A percentile compares a stretch with the other conserved stretches of the same genome.
Evolutionary conservation across 2,888 invertebrate species (phyloP).

Genomic region (Eledona agricola): DNA sequence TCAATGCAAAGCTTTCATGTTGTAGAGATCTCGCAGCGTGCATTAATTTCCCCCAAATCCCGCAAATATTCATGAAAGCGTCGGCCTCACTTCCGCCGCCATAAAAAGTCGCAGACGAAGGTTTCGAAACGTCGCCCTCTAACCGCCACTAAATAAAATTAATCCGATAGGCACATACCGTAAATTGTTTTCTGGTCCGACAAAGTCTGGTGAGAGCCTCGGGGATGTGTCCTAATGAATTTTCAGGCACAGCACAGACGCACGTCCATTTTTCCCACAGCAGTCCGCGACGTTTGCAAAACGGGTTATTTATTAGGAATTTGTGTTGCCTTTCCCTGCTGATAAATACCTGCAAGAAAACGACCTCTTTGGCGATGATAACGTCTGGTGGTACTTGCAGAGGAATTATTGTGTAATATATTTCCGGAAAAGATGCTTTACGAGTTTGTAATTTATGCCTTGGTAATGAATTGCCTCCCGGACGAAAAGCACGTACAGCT

Average conservation of each 20-base stretch:
- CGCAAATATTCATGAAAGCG: constrained; percentile 41
- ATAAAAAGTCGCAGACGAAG: constrained; percentile 39
- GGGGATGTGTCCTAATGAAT: constrained; percentile 40
- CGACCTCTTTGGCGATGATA: constrained; percentile 32
- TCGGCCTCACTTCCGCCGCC: constrained; percentile 39
- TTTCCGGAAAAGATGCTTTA: constrained; percentile 36
- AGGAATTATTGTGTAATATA: constrained; percentile 39
- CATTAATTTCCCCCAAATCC: constrained; percentile 42
- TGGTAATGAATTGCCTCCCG: constrained; percentile 32
- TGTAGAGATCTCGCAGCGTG: constrained; percentile 34
- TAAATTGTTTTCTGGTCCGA: constrained; percentile 37
- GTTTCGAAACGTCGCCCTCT: constrained; percentile 36
- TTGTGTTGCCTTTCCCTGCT: constrained; percentile 24
- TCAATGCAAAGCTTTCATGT: constrained; percentile 38
- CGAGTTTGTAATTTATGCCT: constrained; percentile 34
- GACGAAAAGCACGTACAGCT: too few species aligned
- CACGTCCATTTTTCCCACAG: constrained; percentile 43
- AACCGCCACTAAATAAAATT: constrained; percentile 42
- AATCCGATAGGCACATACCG: constrained; percentile 41
- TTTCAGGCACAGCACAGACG: constrained; percentile 38
- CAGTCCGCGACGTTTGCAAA: constrained; percentile 34
- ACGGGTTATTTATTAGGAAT: constrained; percentile 40
- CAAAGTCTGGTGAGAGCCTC: constrained; percentile 16
- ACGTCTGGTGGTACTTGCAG: constrained; percentile 33
- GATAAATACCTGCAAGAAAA: constrained; percentile 37